A percentile compares a stretch with the other conserved stretches of the same genome.
Conservation (phyloP, 2,888 invertebrate genomes). For the Rhingia campestris region DNA sequence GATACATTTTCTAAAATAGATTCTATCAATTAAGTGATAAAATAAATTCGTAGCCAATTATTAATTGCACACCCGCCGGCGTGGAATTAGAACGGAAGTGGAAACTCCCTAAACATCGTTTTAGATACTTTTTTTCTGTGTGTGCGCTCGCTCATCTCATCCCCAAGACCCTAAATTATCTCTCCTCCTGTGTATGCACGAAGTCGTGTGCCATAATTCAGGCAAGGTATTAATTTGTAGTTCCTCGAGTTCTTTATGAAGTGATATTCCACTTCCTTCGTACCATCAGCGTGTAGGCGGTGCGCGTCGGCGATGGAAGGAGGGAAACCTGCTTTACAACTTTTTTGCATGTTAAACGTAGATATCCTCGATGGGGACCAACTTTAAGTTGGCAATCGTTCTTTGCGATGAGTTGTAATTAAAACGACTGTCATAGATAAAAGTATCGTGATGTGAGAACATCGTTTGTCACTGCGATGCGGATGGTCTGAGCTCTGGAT, state of each 20-base stretch:
- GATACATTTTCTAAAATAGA: conserved; percentile 3
- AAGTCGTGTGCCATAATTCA: conserved; percentile 71
- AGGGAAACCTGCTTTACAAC: conserved; percentile 50
- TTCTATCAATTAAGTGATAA: conserved; percentile 24
- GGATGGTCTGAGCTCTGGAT: conserved; percentile 1
- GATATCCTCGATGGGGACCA: neutral
- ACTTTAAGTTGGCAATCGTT: conserved; percentile 55
- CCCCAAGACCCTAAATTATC: conserved; percentile 57
- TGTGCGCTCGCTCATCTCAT: conserved; percentile 17
- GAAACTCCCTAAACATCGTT: conserved; percentile 57
- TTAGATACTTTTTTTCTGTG: conserved; percentile 45
- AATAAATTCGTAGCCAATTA: conserved; percentile 40
- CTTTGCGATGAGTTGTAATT: conserved; percentile 72
- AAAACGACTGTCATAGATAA: conserved; percentile 73
- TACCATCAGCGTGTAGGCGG: neutral
- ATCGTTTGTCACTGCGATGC: conserved; percentile 58
- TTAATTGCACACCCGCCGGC: conserved; percentile 65
- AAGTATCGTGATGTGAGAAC: conserved; percentile 71
- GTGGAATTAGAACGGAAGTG: conserved; percentile 70
- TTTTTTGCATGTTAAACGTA: conserved; percentile 30
- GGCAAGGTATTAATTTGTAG: conserved; percentile 65
- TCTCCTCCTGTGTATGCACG: conserved; percentile 32
- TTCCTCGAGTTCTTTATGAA: conserved; percentile 40
- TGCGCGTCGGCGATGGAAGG: conserved; percentile 1
- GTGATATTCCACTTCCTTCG: conserved; percentile 46